These are phyloP conservation scores for Coreoperca whiteheadi DNA, from an alignment of 2,113 vertebrate genomes.

Conservation along the genomic window DNA sequence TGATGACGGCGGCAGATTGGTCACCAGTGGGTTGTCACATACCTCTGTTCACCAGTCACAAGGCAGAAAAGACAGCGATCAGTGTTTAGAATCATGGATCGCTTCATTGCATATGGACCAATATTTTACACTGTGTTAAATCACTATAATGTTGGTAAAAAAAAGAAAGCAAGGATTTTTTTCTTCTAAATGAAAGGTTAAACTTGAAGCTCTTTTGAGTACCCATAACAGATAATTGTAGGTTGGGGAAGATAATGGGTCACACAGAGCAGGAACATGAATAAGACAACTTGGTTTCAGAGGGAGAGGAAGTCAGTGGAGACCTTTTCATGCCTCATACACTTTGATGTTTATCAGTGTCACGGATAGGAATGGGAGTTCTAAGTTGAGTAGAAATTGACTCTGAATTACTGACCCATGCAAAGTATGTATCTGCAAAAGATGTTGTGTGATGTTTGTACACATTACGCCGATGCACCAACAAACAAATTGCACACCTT, in stretches of 20 bases:
- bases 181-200: conserved; percentile 24
- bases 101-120: neutral
- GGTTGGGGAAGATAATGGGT: neutral
- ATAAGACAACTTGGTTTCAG: conserved; percentile 34
- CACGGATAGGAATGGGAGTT: neutral
- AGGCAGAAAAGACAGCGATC: conserved; percentile 35
- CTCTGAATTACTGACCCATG: conserved; percentile 21
- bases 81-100: neutral
- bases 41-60: conserved; percentile 84
- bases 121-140: neutral
- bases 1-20: conserved; percentile 86
- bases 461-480: neutral
- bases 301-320: neutral
- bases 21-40: conserved; percentile 91
- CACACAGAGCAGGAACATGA: conserved; percentile 14
- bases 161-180: neutral
- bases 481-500: neutral
- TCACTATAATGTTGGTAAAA: neutral
- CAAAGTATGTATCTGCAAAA: neutral
- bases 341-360: conserved; percentile 49
- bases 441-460: neutral
- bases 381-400: conserved; percentile 3
- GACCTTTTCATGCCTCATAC: conserved; percentile 45
- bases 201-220: conserved; percentile 18
- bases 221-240: conserved; percentile 11